These are phyloP conservation scores for Phalacrocorax carbo DNA, from an alignment of 2,113 vertebrate genomes.

Conservation along the genomic window DNA sequence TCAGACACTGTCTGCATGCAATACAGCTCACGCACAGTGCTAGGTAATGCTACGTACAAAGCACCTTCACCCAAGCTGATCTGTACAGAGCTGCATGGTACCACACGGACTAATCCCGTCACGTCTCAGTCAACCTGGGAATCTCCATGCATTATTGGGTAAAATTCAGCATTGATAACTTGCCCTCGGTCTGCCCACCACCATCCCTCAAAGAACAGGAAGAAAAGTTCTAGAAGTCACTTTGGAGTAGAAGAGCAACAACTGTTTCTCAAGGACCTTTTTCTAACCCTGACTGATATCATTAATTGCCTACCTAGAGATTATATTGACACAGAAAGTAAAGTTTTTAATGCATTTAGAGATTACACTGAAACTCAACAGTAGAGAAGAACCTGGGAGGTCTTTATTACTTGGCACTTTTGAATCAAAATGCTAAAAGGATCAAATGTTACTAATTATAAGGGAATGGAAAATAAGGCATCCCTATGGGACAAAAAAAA, in stretches of 20 bases:
- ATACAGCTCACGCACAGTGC: rapidly evolving
- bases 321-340: background rate
- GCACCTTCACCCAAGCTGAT: background rate
- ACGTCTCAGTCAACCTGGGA: background rate
- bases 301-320: background rate
- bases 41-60: rapidly evolving
- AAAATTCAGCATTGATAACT: background rate
- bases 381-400: background rate
- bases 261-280: background rate
- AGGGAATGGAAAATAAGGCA: background rate
- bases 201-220: background rate
- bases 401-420: background rate
- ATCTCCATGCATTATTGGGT: background rate
- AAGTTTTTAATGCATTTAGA: background rate
- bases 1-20: background rate
- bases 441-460: background rate
- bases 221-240: background rate
- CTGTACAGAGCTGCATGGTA: rapidly evolving
- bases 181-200: background rate
- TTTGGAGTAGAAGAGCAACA: background rate
- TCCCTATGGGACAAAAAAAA: background rate
- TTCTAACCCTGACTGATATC: background rate
- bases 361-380: background rate
- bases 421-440: background rate
- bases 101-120: rapidly evolving